Evolutionary conservation across 2,888 invertebrate species (phyloP).

Genomic region (Uropetala carovei): DNA sequence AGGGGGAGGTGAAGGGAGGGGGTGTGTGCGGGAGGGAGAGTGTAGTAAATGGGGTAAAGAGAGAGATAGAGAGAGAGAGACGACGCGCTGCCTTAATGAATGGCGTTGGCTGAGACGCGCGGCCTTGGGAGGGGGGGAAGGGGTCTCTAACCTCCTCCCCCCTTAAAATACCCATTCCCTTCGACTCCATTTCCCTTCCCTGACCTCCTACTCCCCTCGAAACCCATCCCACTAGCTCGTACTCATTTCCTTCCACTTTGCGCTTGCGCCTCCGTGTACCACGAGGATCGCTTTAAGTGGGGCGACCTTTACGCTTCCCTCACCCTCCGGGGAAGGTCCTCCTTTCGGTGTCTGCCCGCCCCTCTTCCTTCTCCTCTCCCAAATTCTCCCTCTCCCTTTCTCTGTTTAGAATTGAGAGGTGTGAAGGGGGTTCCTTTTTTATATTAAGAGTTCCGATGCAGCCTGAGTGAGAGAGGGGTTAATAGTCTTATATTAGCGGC

Average conservation of each 20-base stretch:
- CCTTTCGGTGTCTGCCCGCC: no score
- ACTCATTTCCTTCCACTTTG: conserved; percentile 26
- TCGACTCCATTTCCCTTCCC: no score
- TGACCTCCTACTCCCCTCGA: not conserved
- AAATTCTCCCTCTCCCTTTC: not conserved
- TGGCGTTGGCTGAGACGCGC: conserved; percentile 26
- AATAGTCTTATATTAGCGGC: no score
- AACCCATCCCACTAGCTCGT: not conserved
- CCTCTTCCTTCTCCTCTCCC: no score
- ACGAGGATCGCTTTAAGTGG: not conserved
- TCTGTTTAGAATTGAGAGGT: not conserved
- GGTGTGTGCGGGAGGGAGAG: not conserved
- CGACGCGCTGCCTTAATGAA: not conserved
- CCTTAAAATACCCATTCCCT: no score
- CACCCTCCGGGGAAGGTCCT: no score
- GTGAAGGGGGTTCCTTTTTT: not conserved
- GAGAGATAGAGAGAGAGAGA: not conserved
- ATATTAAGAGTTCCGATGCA: no score
- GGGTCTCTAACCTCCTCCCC: no score
- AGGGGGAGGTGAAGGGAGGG: not conserved
- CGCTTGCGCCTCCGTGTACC: not conserved
- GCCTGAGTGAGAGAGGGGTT: no score
- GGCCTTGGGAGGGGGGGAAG: not conserved
- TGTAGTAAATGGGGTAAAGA: not conserved
- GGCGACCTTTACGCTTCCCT: not conserved